Percentiles rank a stretch among this genome's conserved stretches.
phyloP scores from a whole-genome alignment of 2,113 vertebrate genomes.

The Zosterops borbonicus region DNA sequence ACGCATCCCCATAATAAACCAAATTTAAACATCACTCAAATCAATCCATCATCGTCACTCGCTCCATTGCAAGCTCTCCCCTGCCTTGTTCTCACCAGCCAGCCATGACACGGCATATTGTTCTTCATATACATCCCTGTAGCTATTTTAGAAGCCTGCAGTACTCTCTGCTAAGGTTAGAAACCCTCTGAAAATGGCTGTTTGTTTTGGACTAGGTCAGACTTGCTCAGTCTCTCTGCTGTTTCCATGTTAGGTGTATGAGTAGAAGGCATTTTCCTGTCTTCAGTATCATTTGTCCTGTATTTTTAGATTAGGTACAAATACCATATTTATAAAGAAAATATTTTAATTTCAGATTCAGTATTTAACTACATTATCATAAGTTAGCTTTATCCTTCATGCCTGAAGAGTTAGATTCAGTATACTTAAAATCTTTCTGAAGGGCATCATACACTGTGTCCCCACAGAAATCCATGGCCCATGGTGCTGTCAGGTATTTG shows the following conservation, averaged over 20 bases:
- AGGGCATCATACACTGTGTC: background rate
- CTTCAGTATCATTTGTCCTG: background rate
- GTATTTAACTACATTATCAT: background rate
- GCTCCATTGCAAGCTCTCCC: background rate
- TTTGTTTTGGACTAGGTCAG: background rate
- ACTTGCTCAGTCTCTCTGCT: background rate
- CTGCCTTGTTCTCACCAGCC: constrained; percentile 36
- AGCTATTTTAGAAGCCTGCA: background rate
- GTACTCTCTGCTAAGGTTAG: background rate
- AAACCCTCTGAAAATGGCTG: background rate
- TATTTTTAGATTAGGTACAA: background rate
- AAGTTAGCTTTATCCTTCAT: background rate
- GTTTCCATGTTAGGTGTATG: background rate
- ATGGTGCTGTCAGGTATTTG: background rate
- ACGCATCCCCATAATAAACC: constrained; percentile 25
- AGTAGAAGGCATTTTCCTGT: background rate
- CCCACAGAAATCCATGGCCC: background rate
- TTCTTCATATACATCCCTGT: background rate
- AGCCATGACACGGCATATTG: constrained; percentile 18
- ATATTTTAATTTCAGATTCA: background rate
- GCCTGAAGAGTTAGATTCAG: background rate
- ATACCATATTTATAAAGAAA: background rate
- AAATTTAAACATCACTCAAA: constrained; percentile 51
- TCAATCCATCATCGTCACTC: constrained; percentile 29
- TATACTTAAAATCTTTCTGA: background rate